Base-by-base conservation (phyloP, 1,140 invertebrate species). In the Nebria ingens region DNA sequence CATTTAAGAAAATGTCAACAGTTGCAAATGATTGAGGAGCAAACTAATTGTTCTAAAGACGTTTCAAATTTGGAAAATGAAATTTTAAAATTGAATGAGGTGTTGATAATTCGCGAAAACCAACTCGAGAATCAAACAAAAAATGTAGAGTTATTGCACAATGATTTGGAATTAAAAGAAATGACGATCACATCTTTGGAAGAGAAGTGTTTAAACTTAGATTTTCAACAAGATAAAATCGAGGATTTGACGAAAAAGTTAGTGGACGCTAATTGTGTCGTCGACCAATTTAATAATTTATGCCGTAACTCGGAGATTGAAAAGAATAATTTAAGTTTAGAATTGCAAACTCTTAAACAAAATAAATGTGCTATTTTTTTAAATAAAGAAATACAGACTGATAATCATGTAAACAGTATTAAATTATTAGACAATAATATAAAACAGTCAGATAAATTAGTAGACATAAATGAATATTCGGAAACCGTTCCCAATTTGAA, bases 291-390 rank as follows among this genome's bases (percentile, higher is more conserved):
- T 38, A 55, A 58, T 45, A 38, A 17, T 2, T 23, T 58, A 11
- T 58, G 53, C 19, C 45, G 54, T 34, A 50, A 25, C 15, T 55
- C 45, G 11, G 57, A 58, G 52, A 17, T 56, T 25, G 57, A 58
- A 51, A 58, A 58, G 19, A 13, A 52, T 23, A 22, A 51, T 19
- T 51, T 45, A 17, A 4, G n/a, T n/a, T n/a, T n/a, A n/a, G n/a
- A n/a, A n/a, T n/a, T n/a, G n/a, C n/a, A n/a, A n/a, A n/a, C n/a
- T n/a, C n/a, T n/a, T n/a, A n/a, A n/a, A n/a, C n/a, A n/a, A n/a
- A n/a, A n/a, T n/a, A n/a, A n/a, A n/a, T n/a, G n/a, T n/a, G n/a
- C n/a, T n/a, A n/a, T n/a, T n/a, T n/a, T n/a, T n/a, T n/a, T n/a
- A n/a, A n/a, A 45, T 45, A 12, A 9, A 6, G 15, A 6, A 45